These are phyloP conservation scores for Coenonympha arcania DNA, from an alignment of 2,888 invertebrate species.

Conservation along the genomic window DNA sequence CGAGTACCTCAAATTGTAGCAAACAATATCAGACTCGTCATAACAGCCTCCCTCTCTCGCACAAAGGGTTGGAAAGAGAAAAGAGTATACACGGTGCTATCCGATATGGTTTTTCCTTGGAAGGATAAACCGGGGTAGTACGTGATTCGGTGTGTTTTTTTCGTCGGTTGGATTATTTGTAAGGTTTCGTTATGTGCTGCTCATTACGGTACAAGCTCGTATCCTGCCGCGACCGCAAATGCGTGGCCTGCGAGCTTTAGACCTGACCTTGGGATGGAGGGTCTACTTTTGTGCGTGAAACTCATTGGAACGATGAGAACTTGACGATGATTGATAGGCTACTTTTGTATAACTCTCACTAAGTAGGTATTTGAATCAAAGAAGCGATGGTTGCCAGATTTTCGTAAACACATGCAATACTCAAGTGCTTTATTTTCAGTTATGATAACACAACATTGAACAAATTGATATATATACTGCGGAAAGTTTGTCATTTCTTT, in stretches of 20 bases:
- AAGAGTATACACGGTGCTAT: constrained; percentile 51
- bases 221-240: constrained; percentile 71
- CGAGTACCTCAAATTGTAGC: constrained; percentile 64
- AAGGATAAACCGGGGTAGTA: constrained; percentile 72
- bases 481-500: no score
- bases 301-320: background rate
- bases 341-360: no score
- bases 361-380: no score
- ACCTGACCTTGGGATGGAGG: constrained; percentile 51
- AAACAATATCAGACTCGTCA: constrained; percentile 47
- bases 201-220: constrained; percentile 71
- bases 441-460: no score
- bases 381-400: no score
- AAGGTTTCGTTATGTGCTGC: constrained; percentile 73
- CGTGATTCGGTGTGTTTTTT: constrained; percentile 73
- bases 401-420: no score
- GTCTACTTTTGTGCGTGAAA: constrained; percentile 44
- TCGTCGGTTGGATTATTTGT: constrained; percentile 72
- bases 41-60: constrained; percentile 47
- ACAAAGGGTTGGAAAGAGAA: constrained; percentile 41
- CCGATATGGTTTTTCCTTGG: constrained; percentile 71
- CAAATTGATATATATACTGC: no score
- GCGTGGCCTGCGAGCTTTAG: constrained; percentile 59
- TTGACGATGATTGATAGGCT: background rate
- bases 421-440: no score